A percentile compares a stretch with the other conserved stretches of the same genome.
Evolutionary conservation across 2,113 vertebrate genomes (phyloP).

Genomic region (Callionymus lyra): DNA sequence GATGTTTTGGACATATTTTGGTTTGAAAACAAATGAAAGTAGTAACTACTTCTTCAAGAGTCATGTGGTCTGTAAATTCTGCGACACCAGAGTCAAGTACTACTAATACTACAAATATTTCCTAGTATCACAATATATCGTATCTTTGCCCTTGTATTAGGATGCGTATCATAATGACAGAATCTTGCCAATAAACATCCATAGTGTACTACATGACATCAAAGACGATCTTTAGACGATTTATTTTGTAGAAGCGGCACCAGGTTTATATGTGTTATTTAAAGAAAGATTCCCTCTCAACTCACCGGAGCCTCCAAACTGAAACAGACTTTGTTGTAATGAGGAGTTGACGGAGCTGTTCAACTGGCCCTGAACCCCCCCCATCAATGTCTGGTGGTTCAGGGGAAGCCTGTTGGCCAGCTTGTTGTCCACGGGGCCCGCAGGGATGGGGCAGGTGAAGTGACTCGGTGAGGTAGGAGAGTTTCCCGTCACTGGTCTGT

Average conservation of each 20-base stretch:
- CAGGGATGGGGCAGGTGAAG: constrained; percentile 68
- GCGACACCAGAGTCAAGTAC: too few relatives aligned
- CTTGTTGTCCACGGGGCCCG: constrained; percentile 69
- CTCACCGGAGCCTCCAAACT: constrained; percentile 76
- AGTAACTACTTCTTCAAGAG: too few relatives aligned
- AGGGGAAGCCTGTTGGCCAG: constrained; percentile 66
- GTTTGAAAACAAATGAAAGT: too few relatives aligned
- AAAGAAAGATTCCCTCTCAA: neutral
- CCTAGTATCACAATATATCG: too few relatives aligned
- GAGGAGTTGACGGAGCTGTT: constrained; percentile 67
- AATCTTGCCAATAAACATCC: neutral
- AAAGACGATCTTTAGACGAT: neutral
- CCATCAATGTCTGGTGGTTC: constrained; percentile 74
- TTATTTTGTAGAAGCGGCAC: too few relatives aligned
- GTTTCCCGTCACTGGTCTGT: constrained; percentile 73
- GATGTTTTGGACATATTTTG: too few relatives aligned
- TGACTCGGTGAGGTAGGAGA: constrained; percentile 80
- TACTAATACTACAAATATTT: too few relatives aligned
- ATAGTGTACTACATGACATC: neutral
- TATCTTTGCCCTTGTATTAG: too few relatives aligned
- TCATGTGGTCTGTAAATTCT: too few relatives aligned
- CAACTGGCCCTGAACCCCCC: constrained; percentile 76
- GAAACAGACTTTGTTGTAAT: constrained; percentile 83
- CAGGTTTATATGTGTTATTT: too few relatives aligned
- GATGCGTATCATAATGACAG: too few relatives aligned